Evolutionary conservation across 92 coral and sea anemone species (phyloP).

Genomic region (Palythoa grandiflora): DNA sequence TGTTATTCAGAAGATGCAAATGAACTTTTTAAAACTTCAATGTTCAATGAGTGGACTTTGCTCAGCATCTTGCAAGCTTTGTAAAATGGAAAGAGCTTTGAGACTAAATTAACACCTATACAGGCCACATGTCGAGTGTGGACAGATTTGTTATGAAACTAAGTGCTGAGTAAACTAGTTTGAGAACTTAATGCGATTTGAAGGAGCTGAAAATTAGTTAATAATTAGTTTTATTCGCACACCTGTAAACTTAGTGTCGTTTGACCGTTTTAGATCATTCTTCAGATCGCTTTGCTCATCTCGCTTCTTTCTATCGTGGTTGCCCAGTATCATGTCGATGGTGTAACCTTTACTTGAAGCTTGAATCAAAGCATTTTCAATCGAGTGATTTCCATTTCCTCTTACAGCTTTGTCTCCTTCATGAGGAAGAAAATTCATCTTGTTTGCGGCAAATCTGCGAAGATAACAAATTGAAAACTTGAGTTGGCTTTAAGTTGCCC

Average conservation of each 20-base stretch:
- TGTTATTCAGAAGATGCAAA: background rate
- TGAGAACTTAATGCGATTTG: slow-evolving; percentile 71
- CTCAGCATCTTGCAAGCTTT: slow-evolving; percentile 15
- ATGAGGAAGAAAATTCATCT: slow-evolving; percentile 35
- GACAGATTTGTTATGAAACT: slow-evolving; percentile 51
- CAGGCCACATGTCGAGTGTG: slow-evolving; percentile 57
- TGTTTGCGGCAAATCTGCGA: slow-evolving; percentile 32
- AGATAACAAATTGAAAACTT: slow-evolving; percentile 10
- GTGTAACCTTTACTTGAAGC: slow-evolving; percentile 91
- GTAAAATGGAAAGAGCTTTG: slow-evolving; percentile 45
- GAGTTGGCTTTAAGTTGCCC: slow-evolving; percentile 14
- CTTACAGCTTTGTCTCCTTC: slow-evolving; percentile 31
- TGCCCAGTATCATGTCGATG: slow-evolving; percentile 95
- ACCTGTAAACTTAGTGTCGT: slow-evolving; percentile 34
- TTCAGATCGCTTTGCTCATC: slow-evolving; percentile 39
- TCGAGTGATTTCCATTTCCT: slow-evolving; percentile 70
- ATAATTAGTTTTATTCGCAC: slow-evolving; percentile 34
- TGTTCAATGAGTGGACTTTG: slow-evolving; percentile 14
- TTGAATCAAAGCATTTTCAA: slow-evolving; percentile 89
- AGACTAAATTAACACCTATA: slow-evolving; percentile 73
- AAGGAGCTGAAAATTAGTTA: slow-evolving; percentile 47
- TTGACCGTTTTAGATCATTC: slow-evolving; percentile 13
- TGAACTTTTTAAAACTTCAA: background rate
- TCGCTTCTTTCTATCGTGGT: slow-evolving; percentile 61
- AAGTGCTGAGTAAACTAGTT: slow-evolving; percentile 72